These are phyloP conservation scores for Doris montereyensis DNA, from an alignment of 2,888 invertebrate species.

Conservation along the genomic window DNA sequence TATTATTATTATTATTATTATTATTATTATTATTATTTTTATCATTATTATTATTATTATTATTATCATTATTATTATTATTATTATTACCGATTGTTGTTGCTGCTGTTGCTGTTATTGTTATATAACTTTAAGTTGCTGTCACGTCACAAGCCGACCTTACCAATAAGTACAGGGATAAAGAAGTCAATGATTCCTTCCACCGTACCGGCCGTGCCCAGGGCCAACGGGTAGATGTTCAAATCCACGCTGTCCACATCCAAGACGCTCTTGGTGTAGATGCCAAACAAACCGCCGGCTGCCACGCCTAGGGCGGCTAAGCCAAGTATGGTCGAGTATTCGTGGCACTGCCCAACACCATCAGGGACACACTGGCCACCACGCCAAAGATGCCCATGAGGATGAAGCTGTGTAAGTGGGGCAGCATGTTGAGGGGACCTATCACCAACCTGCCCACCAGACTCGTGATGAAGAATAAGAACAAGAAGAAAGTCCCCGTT, in stretches of 20 bases:
- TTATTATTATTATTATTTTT: no score
- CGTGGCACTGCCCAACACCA: not conserved
- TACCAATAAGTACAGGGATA: conserved; percentile 12
- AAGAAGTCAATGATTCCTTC: conserved; percentile 14
- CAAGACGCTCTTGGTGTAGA: conserved; percentile 1
- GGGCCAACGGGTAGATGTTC: conserved; percentile 10
- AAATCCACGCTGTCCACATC: not conserved
- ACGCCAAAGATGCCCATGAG: not conserved
- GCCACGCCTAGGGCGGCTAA: not conserved
- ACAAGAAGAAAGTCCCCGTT: not conserved
- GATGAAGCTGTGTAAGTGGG: not conserved
- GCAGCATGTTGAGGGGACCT: not conserved
- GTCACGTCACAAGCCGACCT: no score
- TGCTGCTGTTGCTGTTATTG: no score
- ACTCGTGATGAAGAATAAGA: not conserved
- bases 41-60: no score
- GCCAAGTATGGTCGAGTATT: not conserved
- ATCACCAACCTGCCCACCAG: not conserved
- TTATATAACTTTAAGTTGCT: no score
- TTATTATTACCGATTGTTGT: no score
- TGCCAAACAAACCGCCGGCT: not conserved
- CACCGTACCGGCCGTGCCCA: not conserved
- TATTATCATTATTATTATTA: no score
- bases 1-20: no score
- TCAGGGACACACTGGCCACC: not conserved